Percentiles rank a stretch among this genome's conserved stretches.
These are phyloP conservation scores for Lycaon pictus DNA, from an alignment of 2,113 vertebrate genomes.

Conservation along the genomic window DNA sequence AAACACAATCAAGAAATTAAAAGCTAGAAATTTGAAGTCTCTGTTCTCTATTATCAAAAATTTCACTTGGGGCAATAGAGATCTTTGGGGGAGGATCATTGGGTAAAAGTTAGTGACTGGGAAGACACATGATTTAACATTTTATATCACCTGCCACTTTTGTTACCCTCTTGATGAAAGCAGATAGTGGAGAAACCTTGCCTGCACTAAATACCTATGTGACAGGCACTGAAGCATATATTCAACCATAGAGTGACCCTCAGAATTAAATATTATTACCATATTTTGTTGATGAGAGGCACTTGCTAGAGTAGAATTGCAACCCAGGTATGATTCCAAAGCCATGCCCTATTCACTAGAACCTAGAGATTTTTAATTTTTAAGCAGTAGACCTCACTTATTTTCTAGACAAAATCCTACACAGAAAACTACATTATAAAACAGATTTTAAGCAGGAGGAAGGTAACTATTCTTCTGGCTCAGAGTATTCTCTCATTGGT, in stretches of 20 bases:
- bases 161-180: not conserved
- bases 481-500: not conserved
- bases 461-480: not conserved
- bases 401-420: not conserved
- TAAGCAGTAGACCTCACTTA: not conserved
- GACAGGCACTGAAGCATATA: not conserved
- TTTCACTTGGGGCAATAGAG: not conserved
- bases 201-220: not conserved
- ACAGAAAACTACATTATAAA: not conserved
- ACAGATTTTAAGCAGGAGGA: not conserved
- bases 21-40: not conserved
- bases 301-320: not conserved
- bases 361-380: not conserved
- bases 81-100: not conserved
- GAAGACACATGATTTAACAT: not conserved
- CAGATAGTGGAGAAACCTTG: not conserved
- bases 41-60: not conserved
- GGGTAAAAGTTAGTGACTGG: not conserved
- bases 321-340: not conserved
- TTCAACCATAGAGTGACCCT: not conserved
- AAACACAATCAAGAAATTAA: not conserved
- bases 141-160: not conserved
- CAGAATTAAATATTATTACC: not conserved
- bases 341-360: not conserved
- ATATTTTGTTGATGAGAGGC: not conserved